Percentiles rank a stretch among this genome's conserved stretches.
These are phyloP conservation scores for Vipera ursinii DNA, from an alignment of 2,797 vertebrate genomes.

Conservation along the genomic window DNA sequence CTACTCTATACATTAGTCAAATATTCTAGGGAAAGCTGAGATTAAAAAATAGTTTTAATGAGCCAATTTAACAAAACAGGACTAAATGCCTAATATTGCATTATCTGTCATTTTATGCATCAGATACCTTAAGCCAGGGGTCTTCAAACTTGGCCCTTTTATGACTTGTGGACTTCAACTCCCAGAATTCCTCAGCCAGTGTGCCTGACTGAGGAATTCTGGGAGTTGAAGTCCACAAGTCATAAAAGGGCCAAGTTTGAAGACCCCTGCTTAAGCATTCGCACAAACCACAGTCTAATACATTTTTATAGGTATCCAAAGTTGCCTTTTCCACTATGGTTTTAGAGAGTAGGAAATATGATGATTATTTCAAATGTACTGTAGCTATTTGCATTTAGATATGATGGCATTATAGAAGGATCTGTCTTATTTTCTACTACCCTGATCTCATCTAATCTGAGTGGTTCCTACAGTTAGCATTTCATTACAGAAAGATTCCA, in stretches of 20 bases:
- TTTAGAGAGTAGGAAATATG: slow-evolving; percentile 16
- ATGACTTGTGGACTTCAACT: no score
- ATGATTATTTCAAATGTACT: slow-evolving; percentile 40
- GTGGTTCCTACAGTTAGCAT: neutral
- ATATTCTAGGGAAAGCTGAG: neutral
- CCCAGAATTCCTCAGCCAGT: no score
- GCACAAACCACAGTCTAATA: slow-evolving; percentile 20
- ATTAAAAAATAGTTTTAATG: slow-evolving; percentile 20
- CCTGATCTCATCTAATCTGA: neutral
- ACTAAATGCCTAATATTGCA: slow-evolving; percentile 17
- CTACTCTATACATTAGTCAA: neutral
- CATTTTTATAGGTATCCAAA: slow-evolving; percentile 48
- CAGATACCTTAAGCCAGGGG: slow-evolving; percentile 31
- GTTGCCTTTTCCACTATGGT: slow-evolving; percentile 15
- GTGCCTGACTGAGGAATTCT: no score
- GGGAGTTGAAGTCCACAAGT: no score
- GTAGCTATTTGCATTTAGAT: slow-evolving; percentile 46
- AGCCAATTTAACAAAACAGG: neutral
- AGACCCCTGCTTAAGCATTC: slow-evolving; percentile 23
- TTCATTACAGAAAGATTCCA: neutral
- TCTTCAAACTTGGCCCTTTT: no score
- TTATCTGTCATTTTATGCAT: slow-evolving; percentile 40
- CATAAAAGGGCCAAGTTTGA: no score
- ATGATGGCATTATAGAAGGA: neutral
- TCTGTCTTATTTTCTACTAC: neutral